Percentiles rank a stretch among this genome's conserved stretches.
Conservation (phyloP, 2,113 vertebrate species). For the Coreoperca whiteheadi region DNA sequence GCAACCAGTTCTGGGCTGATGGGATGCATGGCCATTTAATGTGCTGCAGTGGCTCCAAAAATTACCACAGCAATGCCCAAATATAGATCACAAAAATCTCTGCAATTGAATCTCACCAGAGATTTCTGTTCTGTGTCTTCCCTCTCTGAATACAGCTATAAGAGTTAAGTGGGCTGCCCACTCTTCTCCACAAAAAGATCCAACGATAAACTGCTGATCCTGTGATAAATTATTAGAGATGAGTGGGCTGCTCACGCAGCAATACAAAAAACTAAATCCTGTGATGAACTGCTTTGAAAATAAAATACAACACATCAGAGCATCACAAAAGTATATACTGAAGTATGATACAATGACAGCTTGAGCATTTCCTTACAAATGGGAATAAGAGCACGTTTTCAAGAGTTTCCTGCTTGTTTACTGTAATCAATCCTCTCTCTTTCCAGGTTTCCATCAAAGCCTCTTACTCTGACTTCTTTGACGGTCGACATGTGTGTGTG, state of each 20-base stretch:
- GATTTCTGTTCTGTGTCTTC: not conserved
- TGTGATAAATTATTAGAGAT: constrained; percentile 23
- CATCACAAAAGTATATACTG: not conserved
- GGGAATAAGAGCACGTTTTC: not conserved
- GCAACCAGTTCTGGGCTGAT: not conserved
- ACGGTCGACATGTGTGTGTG: not conserved
- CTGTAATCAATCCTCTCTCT: not conserved
- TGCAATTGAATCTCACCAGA: constrained; percentile 14
- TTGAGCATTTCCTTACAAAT: not conserved
- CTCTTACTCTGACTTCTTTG: not conserved
- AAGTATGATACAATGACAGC: not conserved
- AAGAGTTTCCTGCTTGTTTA: not conserved
- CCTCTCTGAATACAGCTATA: not conserved
- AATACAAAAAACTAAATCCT: not conserved
- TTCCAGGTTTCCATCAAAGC: constrained; percentile 23
- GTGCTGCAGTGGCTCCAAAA: not conserved
- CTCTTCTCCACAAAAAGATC: constrained; percentile 20
- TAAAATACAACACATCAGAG: not conserved
- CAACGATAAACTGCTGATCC: constrained; percentile 24
- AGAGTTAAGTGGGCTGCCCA: constrained; percentile 27
- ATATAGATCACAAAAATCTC: not conserved
- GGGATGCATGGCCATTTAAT: not conserved
- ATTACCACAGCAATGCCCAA: not conserved
- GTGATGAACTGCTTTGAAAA: not conserved
- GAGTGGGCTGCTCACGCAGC: constrained; percentile 40